A percentile compares a stretch with the other conserved stretches of the same genome.
Evolutionary conservation across 2,888 invertebrate genomes (phyloP).

Genomic region (Diarsia mendica): DNA sequence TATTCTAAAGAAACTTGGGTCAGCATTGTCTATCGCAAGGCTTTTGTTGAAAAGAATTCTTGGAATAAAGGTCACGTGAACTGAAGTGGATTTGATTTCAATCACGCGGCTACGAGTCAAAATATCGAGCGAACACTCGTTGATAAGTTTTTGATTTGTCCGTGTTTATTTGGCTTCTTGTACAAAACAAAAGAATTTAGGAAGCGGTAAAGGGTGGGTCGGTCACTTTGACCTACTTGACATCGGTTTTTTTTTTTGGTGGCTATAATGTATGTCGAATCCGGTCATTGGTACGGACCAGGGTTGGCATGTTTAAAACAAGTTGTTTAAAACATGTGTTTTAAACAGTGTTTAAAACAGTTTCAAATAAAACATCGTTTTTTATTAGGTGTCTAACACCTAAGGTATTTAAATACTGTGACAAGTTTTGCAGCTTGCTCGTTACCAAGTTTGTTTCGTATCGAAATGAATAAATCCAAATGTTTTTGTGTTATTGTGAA

Average conservation of each 20-base stretch:
- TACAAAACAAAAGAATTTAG: neutral
- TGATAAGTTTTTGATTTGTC: slow-evolving; percentile 2
- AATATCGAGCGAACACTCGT: neutral
- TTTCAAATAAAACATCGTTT: too few species aligned
- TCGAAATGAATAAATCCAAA: too few species aligned
- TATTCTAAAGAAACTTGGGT: slow-evolving; percentile 34
- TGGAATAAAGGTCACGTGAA: slow-evolving; percentile 41
- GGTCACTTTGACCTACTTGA: neutral
- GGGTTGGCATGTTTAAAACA: too few species aligned
- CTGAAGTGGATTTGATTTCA: slow-evolving; percentile 19
- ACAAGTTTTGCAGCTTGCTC: too few species aligned
- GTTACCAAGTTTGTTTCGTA: too few species aligned
- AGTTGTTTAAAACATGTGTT: too few species aligned
- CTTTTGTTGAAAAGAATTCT: slow-evolving; percentile 36
- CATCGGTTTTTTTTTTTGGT: neutral
- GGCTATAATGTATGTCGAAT: too few species aligned
- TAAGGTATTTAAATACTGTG: too few species aligned
- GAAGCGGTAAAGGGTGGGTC: neutral
- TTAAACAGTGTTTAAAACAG: too few species aligned
- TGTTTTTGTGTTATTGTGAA: too few species aligned
- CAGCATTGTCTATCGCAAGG: slow-evolving; percentile 34
- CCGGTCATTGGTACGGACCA: too few species aligned
- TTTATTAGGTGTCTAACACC: too few species aligned
- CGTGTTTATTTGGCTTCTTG: neutral
- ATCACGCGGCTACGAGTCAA: slow-evolving; percentile 15